Conservation (phyloP, 2,113 vertebrate species). For the Pteropus alecto region DNA sequence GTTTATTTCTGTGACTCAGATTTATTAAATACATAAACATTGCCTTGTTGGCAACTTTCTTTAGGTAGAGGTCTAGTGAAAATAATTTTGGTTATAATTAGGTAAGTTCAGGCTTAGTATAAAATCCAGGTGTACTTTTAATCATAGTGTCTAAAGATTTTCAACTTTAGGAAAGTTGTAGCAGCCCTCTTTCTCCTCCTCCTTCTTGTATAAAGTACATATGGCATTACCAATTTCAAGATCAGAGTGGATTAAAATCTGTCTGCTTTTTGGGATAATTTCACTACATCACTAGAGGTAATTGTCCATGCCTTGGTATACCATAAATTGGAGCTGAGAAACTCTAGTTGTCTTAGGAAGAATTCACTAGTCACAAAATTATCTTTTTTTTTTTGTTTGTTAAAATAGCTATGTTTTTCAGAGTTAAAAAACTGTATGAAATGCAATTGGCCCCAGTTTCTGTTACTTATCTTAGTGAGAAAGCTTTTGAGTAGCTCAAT, state of each 20-base stretch:
- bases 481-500: background rate
- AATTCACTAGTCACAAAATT: conserved; percentile 33
- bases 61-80: background rate
- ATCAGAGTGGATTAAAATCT: conserved; percentile 45
- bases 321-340: background rate
- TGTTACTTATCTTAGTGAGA: conserved; percentile 8
- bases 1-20: conserved; percentile 5
- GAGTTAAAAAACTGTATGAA: background rate
- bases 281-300: background rate
- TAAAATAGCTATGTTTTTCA: conserved; percentile 29
- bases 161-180: background rate
- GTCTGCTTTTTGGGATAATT: conserved; percentile 30
- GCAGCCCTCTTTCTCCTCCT: background rate
- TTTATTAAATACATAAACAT: background rate
- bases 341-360: background rate
- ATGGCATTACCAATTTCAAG: conserved; percentile 36
- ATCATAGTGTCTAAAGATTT: background rate
- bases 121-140: background rate
- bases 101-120: background rate
- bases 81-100: conserved; percentile 17
- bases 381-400: conserved; percentile 9
- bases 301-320: conserved; percentile 2
- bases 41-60: background rate
- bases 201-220: background rate
- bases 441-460: background rate